Base-by-base conservation (phyloP, 2,113 vertebrate species). In the Cranoglanis bouderius region DNA sequence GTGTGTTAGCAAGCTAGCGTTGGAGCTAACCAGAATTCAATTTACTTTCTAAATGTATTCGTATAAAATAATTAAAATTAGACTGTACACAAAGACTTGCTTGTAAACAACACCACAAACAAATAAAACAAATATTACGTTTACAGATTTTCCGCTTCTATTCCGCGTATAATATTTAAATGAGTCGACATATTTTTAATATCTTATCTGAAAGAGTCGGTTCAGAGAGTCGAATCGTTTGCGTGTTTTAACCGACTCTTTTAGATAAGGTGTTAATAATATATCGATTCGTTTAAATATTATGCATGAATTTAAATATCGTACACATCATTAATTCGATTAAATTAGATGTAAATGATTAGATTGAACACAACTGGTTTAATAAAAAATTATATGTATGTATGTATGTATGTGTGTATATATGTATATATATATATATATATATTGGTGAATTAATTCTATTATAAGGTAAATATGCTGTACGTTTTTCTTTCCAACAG, bases 401-500 rank as follows among this genome's bases (percentile, higher is more conserved):
- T 46, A 0, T 46, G 0, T 46, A 1, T 46, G 46, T 46, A 1
- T 46, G 7, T 46, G 7, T 49, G 9, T 49, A 1, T 49, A 9
- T 46, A 8, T 46, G 46, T 46, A 5, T 46, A 9, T 46, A 9
- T 46, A 9, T 46, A 46, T 46, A 46, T 46, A 46, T 46, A 9
- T 46, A 46, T 43, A 43, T 43, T 43, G 43, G 43, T 43, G 5
- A 43, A 43, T 9, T 6, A 46, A 46, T 49, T 49, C 46, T 49
- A 0, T 10, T 49, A 10, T 40, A 6, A 2, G 8, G 14, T 40
- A 72, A 75, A n/a, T n/a, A 49, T 16, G 0, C 14, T 61, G 77
- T 55, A 46, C 51, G n/a, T 16, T 82, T n/a, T 51, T 5, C 43
- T 85, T 55, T 87, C 21, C 80, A 49, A 85, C 93, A 99, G 98